These are phyloP conservation scores for Falco naumanni DNA, from an alignment of 2,797 vertebrate species.

Conservation along the genomic window DNA sequence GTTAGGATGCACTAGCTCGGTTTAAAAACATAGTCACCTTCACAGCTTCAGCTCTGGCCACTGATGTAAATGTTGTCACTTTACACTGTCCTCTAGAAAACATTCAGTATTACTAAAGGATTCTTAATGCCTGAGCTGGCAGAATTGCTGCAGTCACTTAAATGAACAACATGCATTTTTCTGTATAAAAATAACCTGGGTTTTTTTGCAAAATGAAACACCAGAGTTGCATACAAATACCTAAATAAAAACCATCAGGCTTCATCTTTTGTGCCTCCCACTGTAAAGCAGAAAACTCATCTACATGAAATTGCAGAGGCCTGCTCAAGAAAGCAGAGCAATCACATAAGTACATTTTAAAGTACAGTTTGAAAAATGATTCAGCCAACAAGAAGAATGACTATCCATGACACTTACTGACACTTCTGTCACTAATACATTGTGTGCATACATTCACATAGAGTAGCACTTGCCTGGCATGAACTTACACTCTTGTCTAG, in stretches of 20 bases:
- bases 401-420: background rate
- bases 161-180: conserved; percentile 23
- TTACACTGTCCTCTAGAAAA: conserved; percentile 14
- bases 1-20: background rate
- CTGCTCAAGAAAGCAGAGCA: conserved; percentile 25
- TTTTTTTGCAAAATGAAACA: background rate
- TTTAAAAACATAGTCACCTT: background rate
- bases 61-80: background rate
- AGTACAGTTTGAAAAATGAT: conserved; percentile 13
- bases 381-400: background rate
- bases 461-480: background rate
- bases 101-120: background rate
- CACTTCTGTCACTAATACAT: background rate
- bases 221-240: conserved; percentile 13
- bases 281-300: conserved; percentile 20
- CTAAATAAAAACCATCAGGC: conserved; percentile 36
- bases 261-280: background rate
- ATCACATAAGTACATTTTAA: conserved; percentile 9
- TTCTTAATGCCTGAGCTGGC: conserved; percentile 41
- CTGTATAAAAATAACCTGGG: background rate
- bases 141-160: conserved; percentile 31
- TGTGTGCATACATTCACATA: background rate
- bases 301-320: conserved; percentile 42
- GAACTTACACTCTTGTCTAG: background rate
- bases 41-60: background rate